phyloP scores from a whole-genome alignment of 2,797 vertebrate species.

The Caiman crocodilus region DNA sequence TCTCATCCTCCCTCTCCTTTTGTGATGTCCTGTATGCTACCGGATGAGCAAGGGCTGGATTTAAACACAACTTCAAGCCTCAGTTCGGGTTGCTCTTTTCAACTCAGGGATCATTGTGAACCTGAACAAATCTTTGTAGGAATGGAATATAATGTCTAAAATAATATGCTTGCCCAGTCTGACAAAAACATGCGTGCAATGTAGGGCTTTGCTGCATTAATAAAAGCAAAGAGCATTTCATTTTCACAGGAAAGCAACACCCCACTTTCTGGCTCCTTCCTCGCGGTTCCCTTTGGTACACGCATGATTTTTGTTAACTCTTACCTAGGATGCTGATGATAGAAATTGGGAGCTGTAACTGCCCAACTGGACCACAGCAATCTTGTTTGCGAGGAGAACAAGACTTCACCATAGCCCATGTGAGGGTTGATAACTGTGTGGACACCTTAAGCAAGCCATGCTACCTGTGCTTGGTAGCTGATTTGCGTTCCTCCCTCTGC shows the following conservation, averaged over 20 bases:
- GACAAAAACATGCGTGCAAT: background rate
- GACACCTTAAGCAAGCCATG: background rate
- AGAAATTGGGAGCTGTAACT: background rate
- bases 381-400: background rate
- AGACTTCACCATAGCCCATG: background rate
- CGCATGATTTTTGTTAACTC: conserved; percentile 1
- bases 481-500: background rate
- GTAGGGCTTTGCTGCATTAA: background rate
- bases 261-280: background rate
- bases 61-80: background rate
- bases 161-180: background rate
- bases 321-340: background rate
- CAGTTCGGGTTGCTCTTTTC: background rate
- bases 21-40: background rate
- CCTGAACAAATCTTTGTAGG: background rate
- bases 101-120: background rate
- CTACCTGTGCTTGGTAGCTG: background rate
- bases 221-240: background rate
- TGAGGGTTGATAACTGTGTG: background rate
- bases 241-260: conserved; percentile 16
- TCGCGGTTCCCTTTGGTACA: background rate
- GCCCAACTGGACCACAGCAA: background rate
- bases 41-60: background rate
- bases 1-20: background rate
- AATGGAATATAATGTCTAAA: background rate